phyloP scores from a whole-genome alignment of 35 echinoderm and acorn worm genomes.

The Anneissia japonica region DNA sequence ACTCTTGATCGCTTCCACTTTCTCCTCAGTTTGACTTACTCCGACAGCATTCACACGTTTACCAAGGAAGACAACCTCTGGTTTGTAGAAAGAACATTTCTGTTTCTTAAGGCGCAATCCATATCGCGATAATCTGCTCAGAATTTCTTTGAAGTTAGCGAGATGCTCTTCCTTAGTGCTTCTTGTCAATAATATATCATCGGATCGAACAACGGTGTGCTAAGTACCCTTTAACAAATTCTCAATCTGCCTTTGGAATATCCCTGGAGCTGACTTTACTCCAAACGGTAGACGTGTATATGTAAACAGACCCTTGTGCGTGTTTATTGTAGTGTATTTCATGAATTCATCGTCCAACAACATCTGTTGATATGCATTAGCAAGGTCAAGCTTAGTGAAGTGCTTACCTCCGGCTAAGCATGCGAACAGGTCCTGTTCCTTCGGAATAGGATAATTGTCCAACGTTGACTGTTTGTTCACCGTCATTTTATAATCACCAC shows the following conservation, averaged over 20 bases:
- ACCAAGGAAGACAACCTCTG: constrained; percentile 26
- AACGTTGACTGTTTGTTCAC: constrained; percentile 28
- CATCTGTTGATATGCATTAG: constrained; percentile 32
- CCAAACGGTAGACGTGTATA: constrained; percentile 54
- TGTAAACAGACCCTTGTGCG: constrained; percentile 46
- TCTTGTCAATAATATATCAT: constrained; percentile 53
- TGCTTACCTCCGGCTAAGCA: constrained; percentile 8
- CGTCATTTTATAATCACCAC: constrained; percentile 47
- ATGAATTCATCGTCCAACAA: constrained; percentile 22
- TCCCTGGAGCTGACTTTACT: constrained; percentile 16
- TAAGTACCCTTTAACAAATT: constrained; percentile 13
- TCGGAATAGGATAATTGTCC: constrained; percentile 45
- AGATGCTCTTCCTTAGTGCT: constrained; percentile 20
- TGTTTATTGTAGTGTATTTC: constrained; percentile 16
- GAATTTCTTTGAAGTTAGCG: not conserved
- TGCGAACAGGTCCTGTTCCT: constrained; percentile 42
- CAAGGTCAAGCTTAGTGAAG: constrained; percentile 22
- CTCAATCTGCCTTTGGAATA: constrained; percentile 48
- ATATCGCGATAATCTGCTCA: constrained; percentile 3
- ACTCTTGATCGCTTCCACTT: constrained; percentile 10
- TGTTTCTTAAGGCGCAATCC: constrained; percentile 22
- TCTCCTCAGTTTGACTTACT: constrained; percentile 14
- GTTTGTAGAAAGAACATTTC: constrained; percentile 38
- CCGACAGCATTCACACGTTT: constrained; percentile 2
- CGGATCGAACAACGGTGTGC: constrained; percentile 21